These are phyloP conservation scores for Plectropomus leopardus DNA, from an alignment of 2,113 vertebrate species.

Conservation along the genomic window DNA sequence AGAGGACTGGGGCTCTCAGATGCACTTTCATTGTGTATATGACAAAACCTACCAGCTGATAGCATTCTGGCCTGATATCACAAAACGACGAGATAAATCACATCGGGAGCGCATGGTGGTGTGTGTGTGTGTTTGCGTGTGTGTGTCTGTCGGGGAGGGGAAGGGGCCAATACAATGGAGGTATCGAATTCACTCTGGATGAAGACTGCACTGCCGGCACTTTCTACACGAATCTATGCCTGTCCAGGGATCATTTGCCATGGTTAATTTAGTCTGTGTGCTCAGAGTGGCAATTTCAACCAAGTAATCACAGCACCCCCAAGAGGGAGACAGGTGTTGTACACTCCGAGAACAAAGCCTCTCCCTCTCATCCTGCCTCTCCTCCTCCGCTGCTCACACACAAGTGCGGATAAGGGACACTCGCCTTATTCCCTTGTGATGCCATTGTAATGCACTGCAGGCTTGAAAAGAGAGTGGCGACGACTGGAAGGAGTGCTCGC, in stretches of 20 bases:
- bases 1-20: constrained; percentile 40
- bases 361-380: constrained; percentile 42
- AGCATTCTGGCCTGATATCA: constrained; percentile 65
- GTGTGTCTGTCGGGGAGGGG: neutral
- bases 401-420: constrained; percentile 55
- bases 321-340: constrained; percentile 71
- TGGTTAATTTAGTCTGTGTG: constrained; percentile 78
- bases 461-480: constrained; percentile 49
- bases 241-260: constrained; percentile 80
- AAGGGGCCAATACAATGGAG: constrained; percentile 59
- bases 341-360: constrained; percentile 59
- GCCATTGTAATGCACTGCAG: constrained; percentile 57
- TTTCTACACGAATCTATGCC: constrained; percentile 80
- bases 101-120: constrained; percentile 4
- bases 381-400: constrained; percentile 39
- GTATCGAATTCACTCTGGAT: constrained; percentile 73
- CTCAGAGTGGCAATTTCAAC: constrained; percentile 67
- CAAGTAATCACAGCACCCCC: constrained; percentile 84
- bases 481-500: constrained; percentile 31
- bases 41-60: constrained; percentile 68
- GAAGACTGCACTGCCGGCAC: constrained; percentile 77
- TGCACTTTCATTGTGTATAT: constrained; percentile 55
- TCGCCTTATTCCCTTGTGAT: constrained; percentile 60
- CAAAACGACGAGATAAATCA: constrained; percentile 71
- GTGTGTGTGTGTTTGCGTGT: neutral